Percentiles rank a stretch among this genome's conserved stretches.
Conservation (phyloP, 2,888 invertebrate species). For the Phania funesta region DNA sequence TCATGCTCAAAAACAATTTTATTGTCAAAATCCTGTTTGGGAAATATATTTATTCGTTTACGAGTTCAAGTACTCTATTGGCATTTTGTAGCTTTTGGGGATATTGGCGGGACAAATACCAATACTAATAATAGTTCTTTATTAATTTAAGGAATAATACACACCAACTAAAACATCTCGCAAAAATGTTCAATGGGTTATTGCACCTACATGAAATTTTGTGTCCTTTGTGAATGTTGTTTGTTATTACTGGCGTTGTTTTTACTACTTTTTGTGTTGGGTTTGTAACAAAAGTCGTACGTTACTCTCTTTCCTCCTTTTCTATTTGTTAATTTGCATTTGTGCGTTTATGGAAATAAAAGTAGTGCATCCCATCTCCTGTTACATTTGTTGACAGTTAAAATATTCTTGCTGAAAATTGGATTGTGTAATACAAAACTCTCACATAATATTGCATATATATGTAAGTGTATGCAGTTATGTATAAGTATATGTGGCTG, state of each 20-base stretch:
- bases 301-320: slow-evolving; percentile 27
- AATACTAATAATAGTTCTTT: neutral
- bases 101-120: neutral
- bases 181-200: slow-evolving; percentile 14
- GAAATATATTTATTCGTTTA: slow-evolving; percentile 20
- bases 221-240: slow-evolving; percentile 15
- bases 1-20: neutral
- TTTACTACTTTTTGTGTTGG: too few relatives aligned
- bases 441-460: neutral
- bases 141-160: neutral
- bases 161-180: neutral
- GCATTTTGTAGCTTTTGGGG: slow-evolving; percentile 35
- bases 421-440: slow-evolving; percentile 57
- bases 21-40: neutral
- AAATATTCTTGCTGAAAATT: slow-evolving; percentile 65
- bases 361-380: slow-evolving; percentile 62
- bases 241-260: slow-evolving; percentile 21
- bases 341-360: slow-evolving; percentile 57
- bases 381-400: slow-evolving; percentile 65
- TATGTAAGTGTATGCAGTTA: neutral
- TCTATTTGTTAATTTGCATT: slow-evolving; percentile 35
- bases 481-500: too few relatives aligned
- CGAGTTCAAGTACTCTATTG: slow-evolving; percentile 6
- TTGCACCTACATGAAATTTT: neutral
- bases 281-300: slow-evolving; percentile 51